These are phyloP conservation scores for Aurelia aurita DNA, from an alignment of 30 jellyfish, hydroid and myxozoan genomes.

Conservation along the genomic window DNA sequence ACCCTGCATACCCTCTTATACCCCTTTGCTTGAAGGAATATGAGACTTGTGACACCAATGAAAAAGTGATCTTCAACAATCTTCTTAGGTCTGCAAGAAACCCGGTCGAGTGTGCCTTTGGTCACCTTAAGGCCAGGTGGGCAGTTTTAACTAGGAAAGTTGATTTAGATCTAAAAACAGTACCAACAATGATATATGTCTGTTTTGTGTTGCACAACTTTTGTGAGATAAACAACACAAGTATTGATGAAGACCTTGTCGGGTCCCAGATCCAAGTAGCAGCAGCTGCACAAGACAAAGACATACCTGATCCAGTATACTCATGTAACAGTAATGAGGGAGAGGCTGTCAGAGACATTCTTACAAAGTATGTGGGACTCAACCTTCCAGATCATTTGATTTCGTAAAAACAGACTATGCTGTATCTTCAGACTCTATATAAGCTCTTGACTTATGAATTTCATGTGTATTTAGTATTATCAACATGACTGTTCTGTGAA, in stretches of 20 bases:
- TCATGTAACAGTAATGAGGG: constrained; percentile 29
- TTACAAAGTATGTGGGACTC: constrained; percentile 4
- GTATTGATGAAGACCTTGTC: constrained; percentile 48
- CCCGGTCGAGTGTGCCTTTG: constrained; percentile 82
- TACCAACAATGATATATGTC: constrained; percentile 62
- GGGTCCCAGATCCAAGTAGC: constrained; percentile 22
- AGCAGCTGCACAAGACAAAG: constrained; percentile 19
- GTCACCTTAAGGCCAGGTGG: constrained; percentile 86
- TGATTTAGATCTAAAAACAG: constrained; percentile 39
- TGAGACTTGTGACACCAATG: constrained; percentile 48
- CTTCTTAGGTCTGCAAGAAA: constrained; percentile 51
- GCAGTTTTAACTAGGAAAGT: constrained; percentile 50
- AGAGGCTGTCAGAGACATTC: constrained; percentile 13
- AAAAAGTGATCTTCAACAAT: constrained; percentile 47
- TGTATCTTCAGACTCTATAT: background rate
- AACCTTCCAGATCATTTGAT: background rate
- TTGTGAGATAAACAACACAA: constrained; percentile 21
- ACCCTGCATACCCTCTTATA: constrained; percentile 81
- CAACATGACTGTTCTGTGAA: too few species aligned
- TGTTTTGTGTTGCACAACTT: too few species aligned
- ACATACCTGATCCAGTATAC: constrained; percentile 47
- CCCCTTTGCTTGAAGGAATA: constrained; percentile 80
- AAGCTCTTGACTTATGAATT: too few species aligned
- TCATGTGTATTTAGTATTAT: too few species aligned
- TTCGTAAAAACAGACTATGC: background rate